These are phyloP conservation scores for Bothrops jararaca DNA, from an alignment of 2,113 vertebrate species.

Conservation along the genomic window DNA sequence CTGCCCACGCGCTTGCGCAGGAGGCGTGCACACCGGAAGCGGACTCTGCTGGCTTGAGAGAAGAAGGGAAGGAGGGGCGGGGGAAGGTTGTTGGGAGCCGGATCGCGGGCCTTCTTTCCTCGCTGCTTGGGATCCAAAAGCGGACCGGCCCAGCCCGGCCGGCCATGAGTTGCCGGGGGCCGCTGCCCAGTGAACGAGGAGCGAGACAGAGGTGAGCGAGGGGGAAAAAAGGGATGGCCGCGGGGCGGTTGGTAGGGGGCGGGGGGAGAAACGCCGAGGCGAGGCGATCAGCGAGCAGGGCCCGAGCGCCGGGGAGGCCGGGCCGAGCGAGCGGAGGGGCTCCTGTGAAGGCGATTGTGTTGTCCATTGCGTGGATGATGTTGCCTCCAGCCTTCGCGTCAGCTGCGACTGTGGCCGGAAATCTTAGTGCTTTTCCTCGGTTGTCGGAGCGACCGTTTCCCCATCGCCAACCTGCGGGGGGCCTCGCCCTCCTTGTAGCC, in stretches of 20 bases:
- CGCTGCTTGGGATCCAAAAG: not conserved
- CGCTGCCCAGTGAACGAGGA: slow-evolving; percentile 50
- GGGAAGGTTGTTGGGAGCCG: not conserved
- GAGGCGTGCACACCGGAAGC: slow-evolving; percentile 48
- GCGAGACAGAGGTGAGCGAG: slow-evolving; percentile 37
- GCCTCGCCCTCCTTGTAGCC: not conserved
- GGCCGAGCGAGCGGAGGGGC: not conserved
- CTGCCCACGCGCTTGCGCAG: slow-evolving; percentile 44
- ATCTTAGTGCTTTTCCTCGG: not conserved
- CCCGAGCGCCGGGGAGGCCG: not conserved
- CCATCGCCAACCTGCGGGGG: not conserved
- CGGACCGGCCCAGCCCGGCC: not conserved
- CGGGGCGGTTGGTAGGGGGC: not conserved
- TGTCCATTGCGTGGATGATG: not conserved
- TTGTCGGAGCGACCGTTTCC: not conserved
- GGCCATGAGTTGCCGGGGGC: slow-evolving; percentile 54
- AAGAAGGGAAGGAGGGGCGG: not conserved
- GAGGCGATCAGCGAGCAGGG: not conserved
- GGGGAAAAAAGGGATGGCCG: not conserved
- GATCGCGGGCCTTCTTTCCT: not conserved
- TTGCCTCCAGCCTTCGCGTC: not conserved
- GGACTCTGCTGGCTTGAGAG: not conserved
- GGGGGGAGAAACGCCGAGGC: not conserved
- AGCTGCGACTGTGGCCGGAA: no score
- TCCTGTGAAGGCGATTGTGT: not conserved